Percentiles rank a stretch among this genome's conserved stretches.
Conservation (phyloP, 2,888 invertebrate genomes). For the Gisinianus flammeolus region DNA sequence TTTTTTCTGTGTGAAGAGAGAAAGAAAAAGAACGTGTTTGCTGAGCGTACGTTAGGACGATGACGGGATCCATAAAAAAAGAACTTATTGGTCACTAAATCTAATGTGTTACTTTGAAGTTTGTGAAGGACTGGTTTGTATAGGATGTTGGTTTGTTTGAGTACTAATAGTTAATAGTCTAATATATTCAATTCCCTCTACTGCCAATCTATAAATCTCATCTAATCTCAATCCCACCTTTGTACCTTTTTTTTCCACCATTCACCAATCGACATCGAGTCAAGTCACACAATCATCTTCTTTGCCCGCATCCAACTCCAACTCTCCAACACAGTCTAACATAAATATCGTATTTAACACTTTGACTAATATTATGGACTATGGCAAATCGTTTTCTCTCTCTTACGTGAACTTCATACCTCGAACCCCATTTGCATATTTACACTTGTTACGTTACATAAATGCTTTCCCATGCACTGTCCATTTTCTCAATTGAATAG, state of each 20-base stretch:
- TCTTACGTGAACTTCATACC: no score
- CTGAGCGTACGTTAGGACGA: background rate
- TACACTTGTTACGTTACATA: no score
- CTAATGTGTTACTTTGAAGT: background rate
- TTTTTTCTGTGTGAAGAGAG: background rate
- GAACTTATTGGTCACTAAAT: conserved; percentile 18
- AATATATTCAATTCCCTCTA: background rate
- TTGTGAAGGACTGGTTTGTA: background rate
- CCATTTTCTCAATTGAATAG: no score
- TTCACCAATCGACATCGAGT: no score
- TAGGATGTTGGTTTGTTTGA: no score
- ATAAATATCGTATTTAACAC: no score
- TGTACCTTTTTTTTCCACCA: no score
- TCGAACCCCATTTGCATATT: background rate
- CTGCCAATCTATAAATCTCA: conserved; percentile 17
- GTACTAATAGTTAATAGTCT: no score
- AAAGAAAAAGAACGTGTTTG: background rate
- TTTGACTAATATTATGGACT: background rate
- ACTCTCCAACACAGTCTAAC: no score
- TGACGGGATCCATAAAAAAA: background rate
- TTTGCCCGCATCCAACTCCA: no score
- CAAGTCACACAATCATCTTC: no score
- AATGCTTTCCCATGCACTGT: no score
- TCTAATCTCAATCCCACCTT: background rate
- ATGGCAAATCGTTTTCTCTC: background rate